Base-by-base conservation (phyloP, 2,113 vertebrate genomes). In the Muntiacus muntjak region DNA sequence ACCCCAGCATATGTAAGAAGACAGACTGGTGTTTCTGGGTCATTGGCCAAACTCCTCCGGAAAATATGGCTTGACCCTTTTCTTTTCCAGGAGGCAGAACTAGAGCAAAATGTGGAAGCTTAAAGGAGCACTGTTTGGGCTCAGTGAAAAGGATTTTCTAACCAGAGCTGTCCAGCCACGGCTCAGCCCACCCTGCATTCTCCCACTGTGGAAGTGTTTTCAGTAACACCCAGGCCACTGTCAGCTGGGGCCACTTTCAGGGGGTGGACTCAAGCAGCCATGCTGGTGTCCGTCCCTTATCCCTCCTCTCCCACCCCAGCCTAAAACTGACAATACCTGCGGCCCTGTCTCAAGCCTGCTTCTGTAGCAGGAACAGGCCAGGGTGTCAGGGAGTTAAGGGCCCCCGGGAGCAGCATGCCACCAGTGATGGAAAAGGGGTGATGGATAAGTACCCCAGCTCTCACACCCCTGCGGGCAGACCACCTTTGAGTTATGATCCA, bases 391-490 rank as follows among this genome's bases (percentile, higher is more conserved):
- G 12, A 47, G 55, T 1, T 19, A 16, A 76, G 43, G 26, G 8
- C 3, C 30, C 5, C 40, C 28, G 25, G 30, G 50, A 21, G 16
- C 11, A 40, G 8, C 36, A 26, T 9, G 15, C 28, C 6, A 7
- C 33, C 17, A 1, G 52, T 1, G 28, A 60, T 54, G 13, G 62
- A 16, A 26, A 6, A 30, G 43, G 47, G 11, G 6, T 11, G 23
- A 47, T 4, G 1, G 54, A 16, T 30, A 36, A 33, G 90, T 1
- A 30, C 11, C 16, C 10, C 25, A 4, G 30, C 11, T n/a, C 54
- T 36, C 33, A 0, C 33, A 14, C 5, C 13, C 19, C 16, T 58
- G 0, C 0, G 0, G 2, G 17, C 2, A 14, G 74, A 10, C 23
- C 7, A 2, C 6, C 11, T 33, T 23, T n/a, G 33, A 40, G 21